Base-by-base conservation (phyloP, 2,888 invertebrate species). In the Nematopogon swammerdamellus region DNA sequence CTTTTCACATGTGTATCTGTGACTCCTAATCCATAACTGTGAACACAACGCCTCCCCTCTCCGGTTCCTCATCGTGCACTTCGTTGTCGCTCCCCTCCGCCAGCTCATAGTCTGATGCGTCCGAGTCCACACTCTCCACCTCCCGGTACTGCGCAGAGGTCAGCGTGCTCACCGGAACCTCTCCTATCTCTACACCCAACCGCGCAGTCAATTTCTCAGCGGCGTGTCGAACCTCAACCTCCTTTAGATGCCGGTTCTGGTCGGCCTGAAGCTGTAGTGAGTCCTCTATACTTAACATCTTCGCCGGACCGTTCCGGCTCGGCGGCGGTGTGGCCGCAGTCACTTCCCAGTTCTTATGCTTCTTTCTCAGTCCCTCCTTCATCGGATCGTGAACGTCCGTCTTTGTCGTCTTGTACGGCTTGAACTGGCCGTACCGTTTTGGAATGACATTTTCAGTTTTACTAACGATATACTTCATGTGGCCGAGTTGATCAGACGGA, bases 271-370 rank as follows among this genome's bases (percentile, higher is more conserved):
- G 64, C 50, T 65, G 68, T 3, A 86, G 62, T 1, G 85, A 85
- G 57, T 85, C 84, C 50, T 80, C 76, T 49, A 86, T 61, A 46
- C 67, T 68, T 49, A 86, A 62, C 14, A 72, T 53, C 65, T 83
- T 82, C 2, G 70, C 73, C 30, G 83, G 72, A 48, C 81, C 81
- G 58, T 83, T 80, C 43, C 83, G 59, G 43, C 73, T 80, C 1
- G 76, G 73, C 1, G 85, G 85, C 42, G 85, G 85, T 6, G 85
- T 85, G 5, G 85, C 85, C 14, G 85, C 82, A 1, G 85, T 85
- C 4, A 83, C 72, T 64, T 85, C 85, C 84, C 85, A 85, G 57
- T 82, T 57, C 60, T 79, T 80, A 55, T 74, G 66, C 56, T 74
- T 81, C 51, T 77, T 80, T 25, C 81, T 67, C 1, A 60, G 51